Conservation (phyloP, 1,140 invertebrate genomes). For the Eriosoma lanigerum region DNA sequence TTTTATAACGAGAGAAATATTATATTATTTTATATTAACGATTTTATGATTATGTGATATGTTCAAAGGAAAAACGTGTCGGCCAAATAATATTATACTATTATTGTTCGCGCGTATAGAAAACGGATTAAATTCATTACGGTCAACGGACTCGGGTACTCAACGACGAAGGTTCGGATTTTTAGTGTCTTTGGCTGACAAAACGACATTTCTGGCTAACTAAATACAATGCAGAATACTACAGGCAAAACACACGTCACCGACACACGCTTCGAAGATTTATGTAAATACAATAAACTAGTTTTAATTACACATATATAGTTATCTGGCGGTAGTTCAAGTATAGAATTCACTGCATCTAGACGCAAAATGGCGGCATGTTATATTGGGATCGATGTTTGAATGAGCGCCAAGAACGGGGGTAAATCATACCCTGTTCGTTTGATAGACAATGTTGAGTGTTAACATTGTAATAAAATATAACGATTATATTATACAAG, state of each 20-base stretch:
- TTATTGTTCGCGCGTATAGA: not conserved
- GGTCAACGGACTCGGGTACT: constrained; percentile 37
- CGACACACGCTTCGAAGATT: constrained; percentile 33
- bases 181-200: constrained; percentile 25
- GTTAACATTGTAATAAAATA: not conserved
- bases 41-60: too few species aligned
- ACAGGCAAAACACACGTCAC: constrained; percentile 25
- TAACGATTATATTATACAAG: too few species aligned
- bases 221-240: constrained; percentile 8
- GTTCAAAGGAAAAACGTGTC: too few species aligned
- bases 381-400: constrained; percentile 12
- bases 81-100: not conserved
- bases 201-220: constrained; percentile 29
- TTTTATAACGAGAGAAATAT: too few species aligned
- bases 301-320: constrained; percentile 22
- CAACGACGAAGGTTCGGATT: constrained; percentile 2
- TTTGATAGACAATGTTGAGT: constrained; percentile 6
- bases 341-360: not conserved
- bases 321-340: constrained; percentile 36
- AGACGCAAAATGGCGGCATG: not conserved
- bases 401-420: constrained; percentile 22
- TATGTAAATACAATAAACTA: constrained; percentile 41
- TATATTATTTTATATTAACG: too few species aligned
- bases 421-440: not conserved
- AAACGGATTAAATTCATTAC: constrained; percentile 33